These are phyloP conservation scores for Brachystomella parvula DNA, from an alignment of 1,140 invertebrate species.

Conservation along the genomic window DNA sequence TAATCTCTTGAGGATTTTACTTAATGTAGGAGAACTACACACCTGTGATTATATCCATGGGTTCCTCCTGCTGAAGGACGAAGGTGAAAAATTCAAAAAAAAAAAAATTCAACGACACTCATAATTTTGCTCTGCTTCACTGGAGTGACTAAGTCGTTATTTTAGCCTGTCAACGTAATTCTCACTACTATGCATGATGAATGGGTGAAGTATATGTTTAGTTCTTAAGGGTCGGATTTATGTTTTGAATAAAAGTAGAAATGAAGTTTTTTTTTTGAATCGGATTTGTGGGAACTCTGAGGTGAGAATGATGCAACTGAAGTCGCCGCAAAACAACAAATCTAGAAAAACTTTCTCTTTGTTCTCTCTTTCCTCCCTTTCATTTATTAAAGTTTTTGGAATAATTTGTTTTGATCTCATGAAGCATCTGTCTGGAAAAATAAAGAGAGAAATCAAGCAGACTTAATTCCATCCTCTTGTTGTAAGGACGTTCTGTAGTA, in stretches of 20 bases:
- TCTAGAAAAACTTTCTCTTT: not conserved
- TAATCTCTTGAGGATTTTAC: not conserved
- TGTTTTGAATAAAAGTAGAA: not conserved
- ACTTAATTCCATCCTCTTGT: no score
- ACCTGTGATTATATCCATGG: not conserved
- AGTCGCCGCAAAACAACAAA: not conserved
- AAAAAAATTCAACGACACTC: no score
- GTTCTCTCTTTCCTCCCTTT: not conserved
- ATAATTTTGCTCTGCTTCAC: not conserved
- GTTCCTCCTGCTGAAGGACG: no score
- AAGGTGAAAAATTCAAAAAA: no score
- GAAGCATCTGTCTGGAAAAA: constrained; percentile 36
- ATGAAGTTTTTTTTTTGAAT: not conserved
- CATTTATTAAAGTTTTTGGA: no score
- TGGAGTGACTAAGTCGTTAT: not conserved
- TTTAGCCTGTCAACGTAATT: not conserved
- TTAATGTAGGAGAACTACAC: not conserved
- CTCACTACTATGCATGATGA: not conserved
- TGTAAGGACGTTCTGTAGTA: no score
- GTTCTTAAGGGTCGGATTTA: not conserved
- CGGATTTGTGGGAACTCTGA: not conserved
- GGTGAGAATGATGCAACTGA: not conserved
- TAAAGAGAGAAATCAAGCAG: constrained; percentile 23
- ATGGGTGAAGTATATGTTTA: no score
- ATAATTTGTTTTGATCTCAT: constrained; percentile 37